Conservation (phyloP, 2,113 vertebrate genomes). For the Hucho hucho region DNA sequence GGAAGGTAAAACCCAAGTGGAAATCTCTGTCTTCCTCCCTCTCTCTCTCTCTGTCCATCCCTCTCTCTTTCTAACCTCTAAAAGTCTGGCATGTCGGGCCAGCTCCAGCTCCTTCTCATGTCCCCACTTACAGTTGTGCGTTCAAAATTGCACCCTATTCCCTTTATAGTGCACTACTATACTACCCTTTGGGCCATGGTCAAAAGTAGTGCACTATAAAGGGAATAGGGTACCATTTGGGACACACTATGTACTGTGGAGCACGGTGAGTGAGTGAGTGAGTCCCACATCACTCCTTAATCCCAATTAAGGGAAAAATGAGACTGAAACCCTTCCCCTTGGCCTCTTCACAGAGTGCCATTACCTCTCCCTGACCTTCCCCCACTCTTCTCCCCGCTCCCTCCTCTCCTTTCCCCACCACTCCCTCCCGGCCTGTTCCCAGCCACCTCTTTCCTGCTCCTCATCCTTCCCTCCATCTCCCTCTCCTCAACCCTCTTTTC, state of each 20-base stretch:
- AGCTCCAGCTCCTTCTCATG: neutral
- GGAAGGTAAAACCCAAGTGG: slow-evolving; percentile 17
- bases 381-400: neutral
- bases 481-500: neutral
- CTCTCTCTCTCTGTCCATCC: slow-evolving; percentile 14
- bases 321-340: slow-evolving; percentile 29
- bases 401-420: neutral
- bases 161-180: slow-evolving; percentile 34
- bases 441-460: slow-evolving; percentile 15
- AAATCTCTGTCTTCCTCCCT: neutral
- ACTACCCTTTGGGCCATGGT: too few relatives aligned
- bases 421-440: neutral
- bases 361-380: slow-evolving; percentile 57
- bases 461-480: neutral
- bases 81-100: slow-evolving; percentile 12
- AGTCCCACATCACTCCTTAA: slow-evolving; percentile 27
- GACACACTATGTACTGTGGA: slow-evolving; percentile 31
- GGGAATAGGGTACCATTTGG: too few relatives aligned
- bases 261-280: slow-evolving; percentile 10
- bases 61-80: slow-evolving; percentile 7
- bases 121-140: neutral
- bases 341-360: slow-evolving; percentile 14
- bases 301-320: slow-evolving; percentile 44
- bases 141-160: slow-evolving; percentile 34
- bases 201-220: too few relatives aligned